A percentile compares a stretch with the other conserved stretches of the same genome.
phyloP scores from a whole-genome alignment of 2,888 invertebrate species.

The Venusia cambrica region DNA sequence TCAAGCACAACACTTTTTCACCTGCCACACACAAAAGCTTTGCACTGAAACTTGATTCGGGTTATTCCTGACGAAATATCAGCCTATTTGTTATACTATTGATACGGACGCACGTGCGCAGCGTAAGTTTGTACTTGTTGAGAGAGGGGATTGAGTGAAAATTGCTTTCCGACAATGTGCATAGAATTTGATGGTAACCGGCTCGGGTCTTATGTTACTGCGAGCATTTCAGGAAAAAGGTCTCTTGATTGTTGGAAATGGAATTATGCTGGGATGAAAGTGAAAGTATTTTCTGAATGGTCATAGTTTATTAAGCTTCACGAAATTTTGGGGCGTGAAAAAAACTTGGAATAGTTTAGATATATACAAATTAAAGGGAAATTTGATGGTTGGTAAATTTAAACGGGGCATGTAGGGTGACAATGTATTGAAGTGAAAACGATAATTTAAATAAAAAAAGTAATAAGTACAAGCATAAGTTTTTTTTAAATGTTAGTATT shows the following conservation, averaged over 20 bases:
- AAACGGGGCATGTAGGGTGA: no score
- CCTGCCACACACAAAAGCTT: slow-evolving; percentile 81
- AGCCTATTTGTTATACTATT: slow-evolving; percentile 81
- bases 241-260: slow-evolving; percentile 30
- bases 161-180: slow-evolving; percentile 75
- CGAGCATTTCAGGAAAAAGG: slow-evolving; percentile 31
- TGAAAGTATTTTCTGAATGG: slow-evolving; percentile 11
- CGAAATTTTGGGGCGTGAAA: background rate
- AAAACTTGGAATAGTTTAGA: no score
- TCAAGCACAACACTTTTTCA: slow-evolving; percentile 79
- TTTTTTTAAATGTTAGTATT: no score
- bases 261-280: slow-evolving; percentile 27
- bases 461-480: no score
- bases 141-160: slow-evolving; percentile 76
- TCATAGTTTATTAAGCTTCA: slow-evolving; percentile 4
- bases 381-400: no score
- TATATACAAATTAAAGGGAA: no score
- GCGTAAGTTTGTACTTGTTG: slow-evolving; percentile 78
- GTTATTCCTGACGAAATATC: slow-evolving; percentile 81
- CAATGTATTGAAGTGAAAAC: no score
- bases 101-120: slow-evolving; percentile 75
- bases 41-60: slow-evolving; percentile 79
- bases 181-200: slow-evolving; percentile 70
- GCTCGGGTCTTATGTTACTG: slow-evolving; percentile 37
- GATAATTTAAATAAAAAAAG: no score